A percentile compares a stretch with the other conserved stretches of the same genome.
phyloP scores from a whole-genome alignment of 2,888 invertebrate species.

The Acanthoscelides obtectus region DNA sequence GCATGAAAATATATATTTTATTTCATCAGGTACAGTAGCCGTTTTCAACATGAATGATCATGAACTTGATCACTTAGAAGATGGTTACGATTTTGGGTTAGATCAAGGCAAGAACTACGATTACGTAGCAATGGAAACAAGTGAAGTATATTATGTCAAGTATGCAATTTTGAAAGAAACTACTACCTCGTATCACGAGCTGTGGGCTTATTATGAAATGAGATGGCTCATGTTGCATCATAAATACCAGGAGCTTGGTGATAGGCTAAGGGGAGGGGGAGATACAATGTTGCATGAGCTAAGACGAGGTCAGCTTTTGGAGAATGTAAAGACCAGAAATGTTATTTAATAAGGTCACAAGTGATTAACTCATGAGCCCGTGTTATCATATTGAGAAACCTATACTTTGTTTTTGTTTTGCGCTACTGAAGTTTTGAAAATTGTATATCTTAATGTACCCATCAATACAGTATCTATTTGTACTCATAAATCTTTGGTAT shows the following conservation, averaged over 20 bases:
- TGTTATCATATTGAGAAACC: too few relatives aligned
- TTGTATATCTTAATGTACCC: too few relatives aligned
- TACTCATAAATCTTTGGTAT: too few relatives aligned
- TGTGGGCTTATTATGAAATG: neutral
- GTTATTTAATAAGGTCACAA: neutral
- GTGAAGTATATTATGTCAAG: neutral
- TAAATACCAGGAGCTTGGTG: neutral
- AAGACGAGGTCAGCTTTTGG: neutral
- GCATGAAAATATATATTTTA: slow-evolving; percentile 50
- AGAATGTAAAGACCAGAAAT: neutral
- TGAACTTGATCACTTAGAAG: slow-evolving; percentile 53
- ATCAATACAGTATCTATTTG: too few relatives aligned
- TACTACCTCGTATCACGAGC: neutral
- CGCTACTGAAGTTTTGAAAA: too few relatives aligned
- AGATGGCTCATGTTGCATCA: neutral
- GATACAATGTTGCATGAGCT: neutral
- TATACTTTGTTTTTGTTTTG: too few relatives aligned
- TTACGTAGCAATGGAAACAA: neutral
- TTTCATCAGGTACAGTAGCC: slow-evolving; percentile 50
- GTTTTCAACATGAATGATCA: slow-evolving; percentile 45
- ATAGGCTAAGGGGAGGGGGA: neutral
- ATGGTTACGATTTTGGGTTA: slow-evolving; percentile 51
- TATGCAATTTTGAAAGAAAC: neutral
- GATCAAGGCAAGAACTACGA: neutral
- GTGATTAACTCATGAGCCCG: neutral